Base-by-base conservation (phyloP, 2,113 vertebrate species). In the Elephantulus edwardii region DNA sequence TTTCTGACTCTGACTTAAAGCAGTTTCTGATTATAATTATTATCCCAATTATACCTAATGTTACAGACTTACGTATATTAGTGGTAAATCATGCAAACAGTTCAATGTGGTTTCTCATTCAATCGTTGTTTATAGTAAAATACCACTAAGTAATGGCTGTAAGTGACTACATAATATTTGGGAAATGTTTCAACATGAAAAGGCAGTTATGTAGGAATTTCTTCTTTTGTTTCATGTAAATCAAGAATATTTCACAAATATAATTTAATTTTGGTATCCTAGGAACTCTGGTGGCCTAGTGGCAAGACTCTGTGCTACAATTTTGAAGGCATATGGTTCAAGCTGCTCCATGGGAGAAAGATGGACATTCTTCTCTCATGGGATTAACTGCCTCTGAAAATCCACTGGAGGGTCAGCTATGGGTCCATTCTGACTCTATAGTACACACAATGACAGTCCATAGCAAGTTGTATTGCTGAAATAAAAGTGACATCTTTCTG, bases 1-100 rank as follows among this genome's bases (percentile, higher is more conserved):
- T 70, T 93, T 86, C 60, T 81, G 81, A 96, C 91, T 93, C 44
- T 81, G 35, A 76, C 87, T 70, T 91, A 62, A 93, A 93, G 91
- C 81, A 66, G 56, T 89, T 88, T 93, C 35, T 76, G 70, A 60
- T 72, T 86, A 75, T 56, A 86, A 79, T 48, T 68, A 86, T 84
- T 17, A 9, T 92, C 38, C 75, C 40, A 75, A 54, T 86, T 20
- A 83, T 79, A 71, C 72, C 26, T n/a, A n/a, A 33, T 56, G 52
- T 66, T 87, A 75, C 22, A 76, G 90, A 80, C 56, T 85, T 90
- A 62, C 11, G 35, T 72, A 66, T 66, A 20, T 2, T 52, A 72
- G 71, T 38, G 78, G 38, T 75, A 87, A 83, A 71, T 72, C 33
- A 26, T 78, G 19, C 12, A 71, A 81, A 42, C 48, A 89, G 13